phyloP scores from a whole-genome alignment of 2,113 vertebrate genomes.

The Cervus canadensis region DNA sequence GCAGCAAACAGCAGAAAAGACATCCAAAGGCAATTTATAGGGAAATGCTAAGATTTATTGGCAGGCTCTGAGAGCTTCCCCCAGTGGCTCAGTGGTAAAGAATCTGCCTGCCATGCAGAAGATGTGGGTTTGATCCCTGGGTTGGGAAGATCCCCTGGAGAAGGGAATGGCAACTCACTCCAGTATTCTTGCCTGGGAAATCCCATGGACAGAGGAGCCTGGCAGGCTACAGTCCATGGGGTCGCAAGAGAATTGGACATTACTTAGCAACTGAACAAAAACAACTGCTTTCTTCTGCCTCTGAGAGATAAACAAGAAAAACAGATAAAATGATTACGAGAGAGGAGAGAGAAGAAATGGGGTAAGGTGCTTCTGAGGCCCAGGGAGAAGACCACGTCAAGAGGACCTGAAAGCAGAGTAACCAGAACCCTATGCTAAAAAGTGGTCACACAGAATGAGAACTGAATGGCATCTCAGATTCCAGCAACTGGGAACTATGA shows the following conservation, averaged over 20 bases:
- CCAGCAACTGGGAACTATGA: background rate
- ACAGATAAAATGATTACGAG: background rate
- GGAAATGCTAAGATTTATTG: background rate
- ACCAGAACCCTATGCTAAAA: background rate
- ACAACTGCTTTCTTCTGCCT: background rate
- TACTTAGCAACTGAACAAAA: background rate
- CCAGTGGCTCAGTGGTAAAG: background rate
- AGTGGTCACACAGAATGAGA: background rate
- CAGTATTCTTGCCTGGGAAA: background rate
- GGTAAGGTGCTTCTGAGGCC: background rate
- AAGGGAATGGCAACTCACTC: background rate
- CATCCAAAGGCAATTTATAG: background rate
- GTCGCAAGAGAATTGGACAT: too few relatives aligned
- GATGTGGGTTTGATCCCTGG: background rate
- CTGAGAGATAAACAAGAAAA: background rate
- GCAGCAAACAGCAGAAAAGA: background rate
- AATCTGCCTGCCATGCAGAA: background rate
- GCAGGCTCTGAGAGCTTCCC: background rate
- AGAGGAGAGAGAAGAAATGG: background rate
- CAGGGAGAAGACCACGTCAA: background rate
- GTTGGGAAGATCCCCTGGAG: background rate
- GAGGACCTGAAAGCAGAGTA: background rate
- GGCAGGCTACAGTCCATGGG: too few relatives aligned
- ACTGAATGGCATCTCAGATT: background rate
- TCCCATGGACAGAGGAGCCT: background rate